Percentiles rank a stretch among this genome's conserved stretches.
Conservation (phyloP, 2,113 vertebrate genomes). For the Rhinolophus sinicus region DNA sequence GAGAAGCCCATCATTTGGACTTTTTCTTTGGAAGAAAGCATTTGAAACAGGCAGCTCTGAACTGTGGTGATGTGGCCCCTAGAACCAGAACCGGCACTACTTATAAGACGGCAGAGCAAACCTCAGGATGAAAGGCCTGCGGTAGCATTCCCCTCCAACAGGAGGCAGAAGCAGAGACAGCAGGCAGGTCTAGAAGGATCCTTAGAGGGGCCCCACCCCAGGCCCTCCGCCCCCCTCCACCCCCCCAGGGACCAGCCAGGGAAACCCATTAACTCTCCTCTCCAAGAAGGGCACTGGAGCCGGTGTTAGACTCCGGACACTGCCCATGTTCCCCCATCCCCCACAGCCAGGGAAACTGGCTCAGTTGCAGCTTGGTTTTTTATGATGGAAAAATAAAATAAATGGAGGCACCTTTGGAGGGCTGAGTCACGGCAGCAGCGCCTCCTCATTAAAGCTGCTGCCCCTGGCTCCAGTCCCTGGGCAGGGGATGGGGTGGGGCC, state of each 20-base stretch:
- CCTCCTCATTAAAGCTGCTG: constrained; percentile 86
- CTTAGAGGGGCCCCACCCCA: neutral
- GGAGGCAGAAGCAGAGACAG: neutral
- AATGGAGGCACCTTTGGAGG: constrained; percentile 85
- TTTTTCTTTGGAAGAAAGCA: neutral
- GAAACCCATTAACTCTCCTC: neutral
- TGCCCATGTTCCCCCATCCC: neutral
- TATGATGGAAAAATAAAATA: constrained; percentile 89
- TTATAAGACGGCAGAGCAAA: neutral
- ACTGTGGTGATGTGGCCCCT: neutral
- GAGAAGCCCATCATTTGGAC: neutral
- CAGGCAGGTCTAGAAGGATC: neutral
- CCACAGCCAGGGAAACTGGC: constrained; percentile 74
- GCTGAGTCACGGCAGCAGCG: constrained; percentile 85
- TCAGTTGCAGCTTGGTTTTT: constrained; percentile 82
- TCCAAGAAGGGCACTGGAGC: neutral
- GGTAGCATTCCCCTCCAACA: fast-evolving
- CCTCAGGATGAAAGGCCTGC: neutral
- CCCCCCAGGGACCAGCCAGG: neutral
- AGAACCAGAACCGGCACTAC: neutral
- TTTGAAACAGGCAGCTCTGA: neutral
- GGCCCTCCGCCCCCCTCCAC: neutral
- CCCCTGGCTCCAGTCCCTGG: constrained; percentile 78
- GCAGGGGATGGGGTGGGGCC: constrained; percentile 71
- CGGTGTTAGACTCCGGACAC: neutral